Percentiles rank a stretch among this genome's conserved stretches.
Conservation (phyloP, 2,888 invertebrate species). For the Scaptomyza caliginosa region DNA sequence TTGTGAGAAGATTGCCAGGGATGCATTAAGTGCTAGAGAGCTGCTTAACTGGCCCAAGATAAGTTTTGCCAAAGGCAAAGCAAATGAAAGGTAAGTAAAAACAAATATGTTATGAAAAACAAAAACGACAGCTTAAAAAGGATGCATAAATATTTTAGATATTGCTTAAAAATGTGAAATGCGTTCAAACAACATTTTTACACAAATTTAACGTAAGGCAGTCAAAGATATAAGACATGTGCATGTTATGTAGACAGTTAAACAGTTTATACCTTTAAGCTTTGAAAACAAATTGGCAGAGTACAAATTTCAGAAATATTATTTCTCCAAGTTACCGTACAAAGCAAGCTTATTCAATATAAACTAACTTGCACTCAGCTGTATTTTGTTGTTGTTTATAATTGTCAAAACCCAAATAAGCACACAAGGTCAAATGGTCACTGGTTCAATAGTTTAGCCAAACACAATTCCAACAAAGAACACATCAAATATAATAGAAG, state of each 20-base stretch:
- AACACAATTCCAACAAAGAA: slow-evolving; percentile 15
- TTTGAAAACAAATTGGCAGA: too few relatives aligned
- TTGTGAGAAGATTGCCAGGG: slow-evolving; percentile 41
- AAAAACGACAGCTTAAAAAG: not conserved
- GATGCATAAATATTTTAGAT: not conserved
- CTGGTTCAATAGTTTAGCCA: not conserved
- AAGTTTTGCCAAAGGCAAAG: slow-evolving; percentile 19
- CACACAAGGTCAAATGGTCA: slow-evolving; percentile 56
- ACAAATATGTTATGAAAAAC: slow-evolving; percentile 5
- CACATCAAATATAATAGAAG: slow-evolving; percentile 24
- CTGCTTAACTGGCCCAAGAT: slow-evolving; percentile 13
- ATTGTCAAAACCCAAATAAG: slow-evolving; percentile 26
- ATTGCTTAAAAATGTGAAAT: not conserved
- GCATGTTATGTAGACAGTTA: too few relatives aligned
- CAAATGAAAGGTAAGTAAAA: slow-evolving; percentile 3
- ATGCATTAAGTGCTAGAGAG: slow-evolving; percentile 23
- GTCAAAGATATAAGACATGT: too few relatives aligned
- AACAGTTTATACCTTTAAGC: too few relatives aligned
- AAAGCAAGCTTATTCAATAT: not conserved
- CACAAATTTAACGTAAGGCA: too few relatives aligned
- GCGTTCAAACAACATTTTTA: not conserved
- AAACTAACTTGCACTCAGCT: slow-evolving; percentile 9
- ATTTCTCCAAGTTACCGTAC: too few relatives aligned
- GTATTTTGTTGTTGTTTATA: slow-evolving; percentile 10
- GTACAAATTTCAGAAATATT: too few relatives aligned